phyloP scores from a whole-genome alignment of 2,888 invertebrate species.

The Hyles lineata region DNA sequence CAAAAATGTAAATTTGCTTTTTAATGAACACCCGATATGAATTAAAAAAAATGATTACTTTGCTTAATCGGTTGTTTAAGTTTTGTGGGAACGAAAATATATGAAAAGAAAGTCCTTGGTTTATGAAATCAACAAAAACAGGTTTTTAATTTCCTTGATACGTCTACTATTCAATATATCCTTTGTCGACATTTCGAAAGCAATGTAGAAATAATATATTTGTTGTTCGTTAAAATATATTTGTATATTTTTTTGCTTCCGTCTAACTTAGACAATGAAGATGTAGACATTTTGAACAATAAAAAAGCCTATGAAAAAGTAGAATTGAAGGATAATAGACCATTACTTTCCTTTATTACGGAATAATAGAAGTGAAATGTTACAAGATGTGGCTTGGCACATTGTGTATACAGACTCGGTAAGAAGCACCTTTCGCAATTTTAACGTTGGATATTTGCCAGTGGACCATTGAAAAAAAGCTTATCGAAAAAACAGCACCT shows the following conservation, averaged over 20 bases:
- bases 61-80: not conserved
- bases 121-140: not conserved
- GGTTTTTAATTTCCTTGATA: not conserved
- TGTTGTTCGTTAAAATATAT: not conserved
- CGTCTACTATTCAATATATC: not conserved
- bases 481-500: constrained; percentile 28
- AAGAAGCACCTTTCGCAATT: constrained; percentile 31
- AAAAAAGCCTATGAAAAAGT: not conserved
- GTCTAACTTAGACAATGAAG: not conserved
- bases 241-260: not conserved
- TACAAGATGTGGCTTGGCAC: constrained; percentile 28
- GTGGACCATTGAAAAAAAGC: constrained; percentile 30
- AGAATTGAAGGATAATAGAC: not conserved
- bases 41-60: not conserved
- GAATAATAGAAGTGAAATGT: constrained; percentile 5
- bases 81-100: not conserved
- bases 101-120: not conserved
- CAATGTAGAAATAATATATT: not conserved
- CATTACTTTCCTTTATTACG: not conserved
- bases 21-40: not conserved
- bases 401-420: constrained; percentile 33
- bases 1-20: constrained; percentile 15
- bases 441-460: constrained; percentile 39
- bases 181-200: not conserved
- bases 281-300: not conserved